Evolutionary conservation across 2,113 vertebrate genomes (phyloP).

Genomic region (Indri indri): DNA sequence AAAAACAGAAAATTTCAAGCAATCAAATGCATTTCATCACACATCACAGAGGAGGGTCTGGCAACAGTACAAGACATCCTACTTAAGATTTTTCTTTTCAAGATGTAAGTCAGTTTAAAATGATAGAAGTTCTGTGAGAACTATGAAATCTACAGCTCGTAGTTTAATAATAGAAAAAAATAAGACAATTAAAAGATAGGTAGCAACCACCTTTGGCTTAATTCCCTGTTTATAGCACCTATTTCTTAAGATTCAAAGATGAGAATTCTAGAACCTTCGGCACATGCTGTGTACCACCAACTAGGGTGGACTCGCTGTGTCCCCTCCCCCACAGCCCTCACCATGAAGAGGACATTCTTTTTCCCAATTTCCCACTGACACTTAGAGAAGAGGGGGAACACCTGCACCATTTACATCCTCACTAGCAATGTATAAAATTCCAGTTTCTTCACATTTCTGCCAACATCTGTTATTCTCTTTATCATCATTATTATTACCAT

Average conservation of each 20-base stretch:
- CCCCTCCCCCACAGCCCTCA: not conserved
- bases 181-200: conserved; percentile 76
- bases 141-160: conserved; percentile 71
- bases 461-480: not conserved
- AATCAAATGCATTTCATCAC: conserved; percentile 47
- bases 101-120: conserved; percentile 75
- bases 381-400: not conserved
- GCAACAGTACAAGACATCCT: conserved; percentile 69
- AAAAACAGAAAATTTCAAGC: conserved; percentile 73
- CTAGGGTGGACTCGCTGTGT: not conserved
- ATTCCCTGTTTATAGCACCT: conserved; percentile 77
- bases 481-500: not conserved
- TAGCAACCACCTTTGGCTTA: conserved; percentile 76
- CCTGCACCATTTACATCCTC: not conserved
- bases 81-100: conserved; percentile 47
- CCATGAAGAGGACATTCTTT: not conserved
- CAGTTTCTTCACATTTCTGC: not conserved
- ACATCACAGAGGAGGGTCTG: conserved; percentile 69
- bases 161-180: conserved; percentile 69
- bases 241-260: conserved; percentile 73
- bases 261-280: conserved; percentile 52
- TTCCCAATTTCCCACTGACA: not conserved
- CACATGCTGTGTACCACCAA: not conserved
- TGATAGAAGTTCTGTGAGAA: conserved; percentile 71
- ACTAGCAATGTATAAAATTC: not conserved